Evolutionary conservation across 2,888 invertebrate species (phyloP), one percentile per base, ranked within the genome.

Genomic region (Orthosia gothica): DNA sequence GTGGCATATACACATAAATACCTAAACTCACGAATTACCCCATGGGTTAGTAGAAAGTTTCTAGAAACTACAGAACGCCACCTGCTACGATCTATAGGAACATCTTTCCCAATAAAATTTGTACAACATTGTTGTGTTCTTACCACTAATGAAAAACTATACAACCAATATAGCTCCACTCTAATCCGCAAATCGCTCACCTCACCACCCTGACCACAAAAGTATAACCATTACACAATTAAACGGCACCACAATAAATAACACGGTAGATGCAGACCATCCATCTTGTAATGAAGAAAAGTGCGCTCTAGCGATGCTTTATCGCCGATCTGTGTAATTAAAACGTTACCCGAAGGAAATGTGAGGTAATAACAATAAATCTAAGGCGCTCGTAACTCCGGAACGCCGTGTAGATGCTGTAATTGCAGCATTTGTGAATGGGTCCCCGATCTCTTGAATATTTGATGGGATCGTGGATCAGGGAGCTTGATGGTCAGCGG

Each of bases 321-420:
- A 96, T 96, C 95, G 94, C 86, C 96, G 96, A 96, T 96, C 96
- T 95, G 94, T 95, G 96, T 96, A 96, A 96, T 96, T 96, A 96
- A 96, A 96, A 96, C 96, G 96, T 96, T 95, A 94, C 96, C 95
- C 96, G 92, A 91, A 96, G 96, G 96, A 96, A 96, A 96, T 95
- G 95, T 93, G 92, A 91, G 93, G 96, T 93, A 96, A 96, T 96
- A 96, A 96, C 95, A 93, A 95, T 96, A 96, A 96, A 96, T 96
- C 96, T 94, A 89, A 86, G 88, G 87, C 88, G 91, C 87, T 91
- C 90, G 92, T 90, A 91, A 92, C 90, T 82, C 83, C 55, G 52
- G 59, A 70, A 70, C 70, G 73, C 76, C 88, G 91, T 90, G 79
- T 85, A 86, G 87, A 87, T 83, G 81, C 74, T 81, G 85, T 86